Conservation (phyloP, 1,140 invertebrate species). For the Apolygus lucorum region DNA sequence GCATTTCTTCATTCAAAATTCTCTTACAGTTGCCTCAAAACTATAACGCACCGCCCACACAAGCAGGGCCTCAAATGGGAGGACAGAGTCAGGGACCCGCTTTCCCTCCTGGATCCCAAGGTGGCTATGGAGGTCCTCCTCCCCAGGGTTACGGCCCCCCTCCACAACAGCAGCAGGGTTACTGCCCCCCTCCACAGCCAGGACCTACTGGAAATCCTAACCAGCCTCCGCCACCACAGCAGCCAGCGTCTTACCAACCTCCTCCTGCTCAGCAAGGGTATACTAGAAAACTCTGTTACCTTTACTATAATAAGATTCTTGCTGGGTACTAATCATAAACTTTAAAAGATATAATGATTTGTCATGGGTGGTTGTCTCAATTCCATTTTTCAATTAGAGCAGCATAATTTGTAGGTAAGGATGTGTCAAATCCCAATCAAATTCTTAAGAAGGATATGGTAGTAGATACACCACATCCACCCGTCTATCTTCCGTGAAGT, state of each 20-base stretch:
- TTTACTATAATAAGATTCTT: too few relatives aligned
- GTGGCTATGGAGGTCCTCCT: conserved; percentile 15
- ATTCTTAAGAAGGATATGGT: too few relatives aligned
- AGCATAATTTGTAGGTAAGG: too few relatives aligned
- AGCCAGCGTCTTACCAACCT: background rate
- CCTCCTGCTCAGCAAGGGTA: conserved; percentile 26
- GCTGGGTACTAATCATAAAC: too few relatives aligned
- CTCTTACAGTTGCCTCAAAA: conserved; percentile 7
- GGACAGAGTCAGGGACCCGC: background rate
- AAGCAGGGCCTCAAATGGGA: conserved; percentile 11
- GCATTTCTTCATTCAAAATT: too few relatives aligned
- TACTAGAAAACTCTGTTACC: background rate
- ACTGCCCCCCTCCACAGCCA: conserved; percentile 9
- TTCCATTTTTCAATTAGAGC: too few relatives aligned
- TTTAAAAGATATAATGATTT: too few relatives aligned
- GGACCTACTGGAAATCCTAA: conserved; percentile 6
- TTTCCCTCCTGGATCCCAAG: background rate
- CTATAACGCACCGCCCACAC: conserved; percentile 15
- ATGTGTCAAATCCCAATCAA: too few relatives aligned
- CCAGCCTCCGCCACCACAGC: conserved; percentile 22
- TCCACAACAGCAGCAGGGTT: conserved; percentile 15
- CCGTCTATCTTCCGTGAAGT: too few relatives aligned
- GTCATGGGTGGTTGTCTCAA: too few relatives aligned
- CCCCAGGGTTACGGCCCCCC: conserved; percentile 23
- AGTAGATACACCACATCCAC: too few relatives aligned